Evolutionary conservation across 2,113 vertebrate genomes (phyloP).

Genomic region (Pomatorhinus ruficollis): DNA sequence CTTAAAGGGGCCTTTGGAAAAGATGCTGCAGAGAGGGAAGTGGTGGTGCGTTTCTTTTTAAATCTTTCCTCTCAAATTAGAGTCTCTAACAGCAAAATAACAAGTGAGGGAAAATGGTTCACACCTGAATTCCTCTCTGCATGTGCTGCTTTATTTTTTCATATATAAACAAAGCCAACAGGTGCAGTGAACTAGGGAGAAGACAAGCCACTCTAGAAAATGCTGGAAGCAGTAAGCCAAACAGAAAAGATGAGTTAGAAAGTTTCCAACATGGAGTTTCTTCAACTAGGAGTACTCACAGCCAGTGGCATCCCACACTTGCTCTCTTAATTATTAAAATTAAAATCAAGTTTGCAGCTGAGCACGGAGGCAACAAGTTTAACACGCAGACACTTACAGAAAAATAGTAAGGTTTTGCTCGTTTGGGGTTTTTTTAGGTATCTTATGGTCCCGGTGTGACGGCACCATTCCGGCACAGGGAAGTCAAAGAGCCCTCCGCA

Average conservation of each 20-base stretch:
- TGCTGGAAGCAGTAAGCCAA: not conserved
- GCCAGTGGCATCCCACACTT: not conserved
- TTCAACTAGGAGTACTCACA: not conserved
- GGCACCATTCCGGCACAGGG: not conserved
- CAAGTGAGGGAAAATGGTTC: not conserved
- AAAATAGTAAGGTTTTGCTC: rapidly evolving
- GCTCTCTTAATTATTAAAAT: not conserved
- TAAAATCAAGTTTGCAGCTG: not conserved
- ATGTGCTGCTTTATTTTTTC: not conserved
- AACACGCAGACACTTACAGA: rapidly evolving
- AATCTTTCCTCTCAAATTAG: not conserved
- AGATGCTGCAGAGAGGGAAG: not conserved
- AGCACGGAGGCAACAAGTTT: not conserved
- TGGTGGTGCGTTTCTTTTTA: too few relatives aligned
- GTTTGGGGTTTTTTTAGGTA: rapidly evolving
- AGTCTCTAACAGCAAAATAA: not conserved
- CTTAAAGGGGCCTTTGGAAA: not conserved
- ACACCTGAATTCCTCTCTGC: not conserved
- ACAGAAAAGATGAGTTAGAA: not conserved
- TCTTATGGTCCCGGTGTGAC: not conserved
- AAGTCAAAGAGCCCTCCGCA: not conserved
- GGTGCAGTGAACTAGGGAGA: not conserved
- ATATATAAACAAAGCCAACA: not conserved
- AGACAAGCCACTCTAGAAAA: not conserved
- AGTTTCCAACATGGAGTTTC: not conserved